A percentile compares a stretch with the other conserved stretches of the same genome.
Conservation (phyloP, 2,888 invertebrate species). For the Drosophila meridionalis region DNA sequence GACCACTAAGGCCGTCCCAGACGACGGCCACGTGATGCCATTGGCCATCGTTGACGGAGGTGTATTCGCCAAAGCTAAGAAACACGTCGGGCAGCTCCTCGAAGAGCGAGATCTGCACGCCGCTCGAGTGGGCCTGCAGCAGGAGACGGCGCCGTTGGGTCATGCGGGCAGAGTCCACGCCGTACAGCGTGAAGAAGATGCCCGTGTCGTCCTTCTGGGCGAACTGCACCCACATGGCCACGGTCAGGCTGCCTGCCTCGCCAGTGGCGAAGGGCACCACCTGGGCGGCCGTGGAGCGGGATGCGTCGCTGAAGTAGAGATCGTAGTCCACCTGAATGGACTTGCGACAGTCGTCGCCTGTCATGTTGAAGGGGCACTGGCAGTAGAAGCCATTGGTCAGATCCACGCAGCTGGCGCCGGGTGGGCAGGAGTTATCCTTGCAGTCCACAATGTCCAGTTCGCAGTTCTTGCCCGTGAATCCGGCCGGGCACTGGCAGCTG, state of each 20-base stretch:
- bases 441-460: constrained; percentile 96
- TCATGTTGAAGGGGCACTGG: constrained; percentile 98
- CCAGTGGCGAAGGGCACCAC: constrained; percentile 95
- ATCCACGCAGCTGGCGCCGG: constrained; percentile 96
- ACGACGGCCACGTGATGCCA: constrained; percentile 98
- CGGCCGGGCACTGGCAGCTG: constrained; percentile 93
- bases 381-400: constrained; percentile 96
- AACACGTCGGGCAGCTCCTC: constrained; percentile 95
- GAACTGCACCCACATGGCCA: constrained; percentile 98
- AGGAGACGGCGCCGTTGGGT: constrained; percentile 92
- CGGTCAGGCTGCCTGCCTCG: constrained; percentile 91
- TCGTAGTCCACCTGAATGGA: constrained; percentile 99
- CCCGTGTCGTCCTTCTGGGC: constrained; percentile 96
- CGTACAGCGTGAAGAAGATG: constrained; percentile 96
- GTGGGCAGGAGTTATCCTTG: constrained; percentile 96
- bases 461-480: constrained; percentile 92
- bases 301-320: constrained; percentile 96
- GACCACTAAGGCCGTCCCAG: constrained; percentile 97
- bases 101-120: constrained; percentile 96
- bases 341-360: constrained; percentile 98
- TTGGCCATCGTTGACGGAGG: constrained; percentile 97
- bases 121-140: constrained; percentile 95
- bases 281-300: constrained; percentile 95
- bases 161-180: constrained; percentile 93
- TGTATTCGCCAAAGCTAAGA: constrained; percentile 95